Evolutionary conservation across 2,797 vertebrate species (phyloP), one percentile per base, ranked within the genome.

Genomic region (Nasua narica): DNA sequence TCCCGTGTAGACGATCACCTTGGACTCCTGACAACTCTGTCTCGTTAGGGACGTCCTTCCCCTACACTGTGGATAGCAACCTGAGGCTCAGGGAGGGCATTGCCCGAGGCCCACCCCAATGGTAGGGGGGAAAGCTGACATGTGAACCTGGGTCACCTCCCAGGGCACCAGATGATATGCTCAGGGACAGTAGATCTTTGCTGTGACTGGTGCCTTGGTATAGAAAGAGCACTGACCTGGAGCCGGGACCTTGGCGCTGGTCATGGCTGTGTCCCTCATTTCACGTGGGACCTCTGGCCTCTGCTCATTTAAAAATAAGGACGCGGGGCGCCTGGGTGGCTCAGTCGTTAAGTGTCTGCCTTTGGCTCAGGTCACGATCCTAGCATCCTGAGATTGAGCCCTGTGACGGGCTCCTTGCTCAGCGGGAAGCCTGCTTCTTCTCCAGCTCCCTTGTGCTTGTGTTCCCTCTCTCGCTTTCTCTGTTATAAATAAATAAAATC

Each of bases 11-110:
- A 13, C 12, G 29, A 10, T 25, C 2, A 29, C 25, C 1, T 10
- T 40, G 40, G 19, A 56, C 29, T 48, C 58, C 40, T 0, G 0
- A 46, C 12, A 12, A 7, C 15, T 56, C 13, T 11, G 0, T 32
- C 56, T 23, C 10, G 2, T 27, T 12, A 46, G 10, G 35, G 21
- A 11, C 2, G 3, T 32, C 13, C 56, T 76, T 65, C n/a, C 37
- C 7, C 37, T 50, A 13, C 5, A 50, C 25, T 27, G 92, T 21
- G 0, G 29, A 27, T n/a, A 56, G 67, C 8, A 50, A 3, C 7
- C 72, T 43, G 35, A 81, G 69, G 56, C 25, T 72, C 72, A n/a
- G 65, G 46, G 50, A 76, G 84, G 18, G 19, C 18, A 5, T 58
- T 60, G 35, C 69, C 29, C 48, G 8, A 23, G 35, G 10, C 27